phyloP scores from a whole-genome alignment of 2,888 invertebrate species.

The Chloroclystis v-ata region DNA sequence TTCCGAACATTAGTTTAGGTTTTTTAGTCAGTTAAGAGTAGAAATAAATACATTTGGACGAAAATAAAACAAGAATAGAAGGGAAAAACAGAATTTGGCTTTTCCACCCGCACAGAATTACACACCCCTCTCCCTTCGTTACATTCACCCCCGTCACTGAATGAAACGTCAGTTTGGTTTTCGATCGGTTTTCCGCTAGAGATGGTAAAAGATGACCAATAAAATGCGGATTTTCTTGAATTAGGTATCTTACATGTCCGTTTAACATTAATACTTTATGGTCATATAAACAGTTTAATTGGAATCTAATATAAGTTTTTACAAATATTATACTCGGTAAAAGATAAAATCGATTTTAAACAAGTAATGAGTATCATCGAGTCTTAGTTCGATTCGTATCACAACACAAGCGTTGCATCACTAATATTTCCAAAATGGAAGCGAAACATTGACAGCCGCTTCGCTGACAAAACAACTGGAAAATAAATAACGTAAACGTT shows the following conservation, averaged over 20 bases:
- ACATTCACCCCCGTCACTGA: conserved; percentile 55
- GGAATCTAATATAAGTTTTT: neutral
- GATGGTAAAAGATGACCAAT: conserved; percentile 11
- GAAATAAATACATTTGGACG: conserved; percentile 39
- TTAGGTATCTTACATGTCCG: too few relatives aligned
- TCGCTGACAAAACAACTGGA: conserved; percentile 60
- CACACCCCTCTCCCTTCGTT: conserved; percentile 46
- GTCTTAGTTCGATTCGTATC: neutral
- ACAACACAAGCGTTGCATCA: conserved; percentile 30
- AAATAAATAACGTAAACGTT: conserved; percentile 67
- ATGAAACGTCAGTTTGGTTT: conserved; percentile 68
- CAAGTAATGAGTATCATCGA: too few relatives aligned
- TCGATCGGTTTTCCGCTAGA: conserved; percentile 54
- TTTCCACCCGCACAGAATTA: conserved; percentile 47
- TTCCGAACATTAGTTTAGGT: conserved; percentile 11
- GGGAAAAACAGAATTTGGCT: conserved; percentile 48
- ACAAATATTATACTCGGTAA: too few relatives aligned
- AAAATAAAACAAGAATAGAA: conserved; percentile 43
- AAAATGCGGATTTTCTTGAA: too few relatives aligned
- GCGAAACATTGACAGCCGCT: conserved; percentile 70
- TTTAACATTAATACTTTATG: too few relatives aligned
- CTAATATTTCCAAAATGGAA: conserved; percentile 69
- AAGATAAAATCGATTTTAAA: too few relatives aligned
- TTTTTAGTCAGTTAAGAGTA: conserved; percentile 15
- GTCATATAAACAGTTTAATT: too few relatives aligned